phyloP scores from a whole-genome alignment of 2,797 vertebrate genomes.

The Danionella dracula region DNA sequence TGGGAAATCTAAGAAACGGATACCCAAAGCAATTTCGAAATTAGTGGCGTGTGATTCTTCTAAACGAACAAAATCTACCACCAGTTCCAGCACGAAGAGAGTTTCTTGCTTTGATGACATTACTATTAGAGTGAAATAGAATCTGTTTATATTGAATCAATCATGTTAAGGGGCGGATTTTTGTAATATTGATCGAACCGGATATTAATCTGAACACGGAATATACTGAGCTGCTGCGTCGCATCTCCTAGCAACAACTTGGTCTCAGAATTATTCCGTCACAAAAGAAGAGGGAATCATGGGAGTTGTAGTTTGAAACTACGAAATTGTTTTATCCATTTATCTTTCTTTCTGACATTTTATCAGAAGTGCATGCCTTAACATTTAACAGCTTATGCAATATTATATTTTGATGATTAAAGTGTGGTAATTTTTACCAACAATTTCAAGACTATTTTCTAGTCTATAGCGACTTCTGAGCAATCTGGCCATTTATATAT shows the following conservation, averaged over 20 bases:
- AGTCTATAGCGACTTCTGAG: too few relatives aligned
- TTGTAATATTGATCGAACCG: not conserved
- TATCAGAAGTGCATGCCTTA: too few relatives aligned
- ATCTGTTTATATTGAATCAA: too few relatives aligned
- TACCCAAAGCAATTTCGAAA: not conserved
- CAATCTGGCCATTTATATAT: too few relatives aligned
- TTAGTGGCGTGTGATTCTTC: not conserved
- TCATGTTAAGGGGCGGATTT: not conserved
- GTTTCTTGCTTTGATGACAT: slow-evolving; percentile 14
- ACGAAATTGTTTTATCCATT: too few relatives aligned
- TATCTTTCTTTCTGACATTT: not conserved
- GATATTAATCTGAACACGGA: not conserved
- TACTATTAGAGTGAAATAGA: too few relatives aligned
- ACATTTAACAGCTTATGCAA: too few relatives aligned
- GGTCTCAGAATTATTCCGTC: not conserved
- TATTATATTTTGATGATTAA: too few relatives aligned
- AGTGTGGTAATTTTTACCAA: too few relatives aligned
- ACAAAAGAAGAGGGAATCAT: not conserved
- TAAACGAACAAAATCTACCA: slow-evolving; percentile 26
- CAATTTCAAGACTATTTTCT: too few relatives aligned
- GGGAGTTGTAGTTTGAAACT: not conserved
- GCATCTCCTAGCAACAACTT: slow-evolving; percentile 18
- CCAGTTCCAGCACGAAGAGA: slow-evolving; percentile 28
- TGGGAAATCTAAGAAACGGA: slow-evolving; percentile 39
- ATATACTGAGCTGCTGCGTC: not conserved